Percentiles rank a stretch among this genome's conserved stretches.
Evolutionary conservation across 2,113 vertebrate species (phyloP).

Genomic region (Platysternon megacephalum): DNA sequence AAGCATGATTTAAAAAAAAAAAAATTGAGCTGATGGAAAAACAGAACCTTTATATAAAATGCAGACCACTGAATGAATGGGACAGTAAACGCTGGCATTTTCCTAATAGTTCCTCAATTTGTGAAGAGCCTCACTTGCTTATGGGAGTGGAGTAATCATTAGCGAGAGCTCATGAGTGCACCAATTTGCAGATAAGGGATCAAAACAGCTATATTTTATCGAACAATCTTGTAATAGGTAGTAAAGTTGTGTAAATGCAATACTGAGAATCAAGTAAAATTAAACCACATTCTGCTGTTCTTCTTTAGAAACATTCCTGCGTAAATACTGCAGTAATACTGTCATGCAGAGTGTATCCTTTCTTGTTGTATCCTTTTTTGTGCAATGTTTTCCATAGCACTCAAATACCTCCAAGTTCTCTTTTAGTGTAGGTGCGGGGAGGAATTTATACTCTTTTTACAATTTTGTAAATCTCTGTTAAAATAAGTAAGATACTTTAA

Average conservation of each 20-base stretch:
- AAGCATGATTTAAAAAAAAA: neutral
- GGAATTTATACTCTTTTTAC: constrained; percentile 27
- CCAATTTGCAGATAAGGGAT: neutral
- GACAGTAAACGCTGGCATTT: neutral
- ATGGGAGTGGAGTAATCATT: constrained; percentile 15
- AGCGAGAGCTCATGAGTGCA: no score
- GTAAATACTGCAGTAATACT: constrained; percentile 84
- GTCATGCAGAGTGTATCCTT: constrained; percentile 88
- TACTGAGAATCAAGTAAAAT: constrained; percentile 74
- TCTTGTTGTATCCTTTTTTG: constrained; percentile 88
- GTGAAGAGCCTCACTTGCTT: constrained; percentile 23
- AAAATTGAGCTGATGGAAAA: constrained; percentile 4
- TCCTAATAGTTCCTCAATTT: constrained; percentile 11
- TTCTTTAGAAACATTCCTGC: constrained; percentile 87
- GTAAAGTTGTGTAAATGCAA: constrained; percentile 63
- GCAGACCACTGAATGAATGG: neutral
- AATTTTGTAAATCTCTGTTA: constrained; percentile 14
- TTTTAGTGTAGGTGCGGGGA: constrained; percentile 51
- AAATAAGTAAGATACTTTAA: neutral
- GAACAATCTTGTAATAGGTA: constrained; percentile 45
- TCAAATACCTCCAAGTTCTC: constrained; percentile 7
- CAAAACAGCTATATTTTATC: constrained; percentile 22
- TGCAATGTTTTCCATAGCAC: constrained; percentile 63
- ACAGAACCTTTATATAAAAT: constrained; percentile 16
- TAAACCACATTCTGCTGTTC: constrained; percentile 85